Base-by-base conservation (phyloP, 2,797 vertebrate species). In the Kryptolebias ocellatus region DNA sequence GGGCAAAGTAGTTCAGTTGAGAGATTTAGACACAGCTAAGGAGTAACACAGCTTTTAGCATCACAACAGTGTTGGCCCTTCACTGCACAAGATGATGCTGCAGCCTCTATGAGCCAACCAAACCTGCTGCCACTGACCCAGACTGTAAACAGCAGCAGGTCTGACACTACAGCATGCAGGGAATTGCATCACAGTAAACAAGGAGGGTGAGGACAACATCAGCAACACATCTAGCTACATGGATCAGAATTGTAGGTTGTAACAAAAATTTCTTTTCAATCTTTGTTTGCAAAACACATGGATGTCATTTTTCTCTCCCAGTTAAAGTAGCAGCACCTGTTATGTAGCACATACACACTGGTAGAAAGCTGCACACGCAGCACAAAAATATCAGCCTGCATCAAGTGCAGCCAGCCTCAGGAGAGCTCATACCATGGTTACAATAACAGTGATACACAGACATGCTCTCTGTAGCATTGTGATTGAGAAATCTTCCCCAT, bases 151-250 rank as follows among this genome's bases (percentile, higher is more conserved):
- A 70, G 60, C 60, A 8, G 71, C 78, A 51, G 4, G 78, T 27
- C 52, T 62, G 67, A 73, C 52, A 70, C 76, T 54, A 37, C 67
- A 45, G 67, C 73, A 66, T n/a, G 73, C 64, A 42, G 67, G 53
- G 70, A 4, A 46, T 73, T 86, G 72, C 76, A 70, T 84, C 73
- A 63, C 0, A 65, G 16, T 39, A 62, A 77, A 87, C 80, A 78
- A 71, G 67, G 56, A 78, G 76, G 78, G 60, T 9, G 60, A 70
- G 63, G 66, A 69, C 64, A 53, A 45, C 63, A 58, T 45, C 46
- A 53, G 57, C 65, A 67, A 68, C 49, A 14, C 59, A 53, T 27
- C 59, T 60, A 34, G 53, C 76, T 45, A 67, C 15, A 6, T 54
- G 1, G 20, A 74, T 58, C 14, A 20, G 52, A 15, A 4, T 14